Evolutionary conservation across 2,113 vertebrate species (phyloP).

Genomic region (Chroicocephalus ridibundus): DNA sequence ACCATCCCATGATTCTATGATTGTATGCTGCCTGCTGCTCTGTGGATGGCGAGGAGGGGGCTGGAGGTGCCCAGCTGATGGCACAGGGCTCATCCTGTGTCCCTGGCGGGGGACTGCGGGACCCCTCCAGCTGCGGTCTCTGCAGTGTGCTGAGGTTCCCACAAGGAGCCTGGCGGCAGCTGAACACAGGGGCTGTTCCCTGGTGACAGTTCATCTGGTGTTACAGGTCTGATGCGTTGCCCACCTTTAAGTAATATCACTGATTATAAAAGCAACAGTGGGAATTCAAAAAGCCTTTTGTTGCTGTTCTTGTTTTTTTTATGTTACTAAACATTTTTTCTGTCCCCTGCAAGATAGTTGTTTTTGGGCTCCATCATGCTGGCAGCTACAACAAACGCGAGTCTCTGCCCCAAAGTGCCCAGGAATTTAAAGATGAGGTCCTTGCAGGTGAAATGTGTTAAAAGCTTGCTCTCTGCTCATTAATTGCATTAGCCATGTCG

Average conservation of each 20-base stretch:
- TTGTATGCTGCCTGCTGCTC: background rate
- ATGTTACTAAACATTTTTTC: background rate
- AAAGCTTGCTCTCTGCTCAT: background rate
- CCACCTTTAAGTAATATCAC: background rate
- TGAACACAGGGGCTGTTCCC: background rate
- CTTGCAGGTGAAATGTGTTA: background rate
- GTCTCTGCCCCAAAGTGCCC: background rate
- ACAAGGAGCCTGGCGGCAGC: background rate
- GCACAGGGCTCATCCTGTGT: background rate
- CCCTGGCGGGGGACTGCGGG: rapidly evolving
- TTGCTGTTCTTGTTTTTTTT: background rate
- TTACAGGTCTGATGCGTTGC: rapidly evolving
- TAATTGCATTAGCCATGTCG: background rate
- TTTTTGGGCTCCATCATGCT: rapidly evolving
- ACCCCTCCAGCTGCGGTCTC: background rate
- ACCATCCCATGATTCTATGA: background rate
- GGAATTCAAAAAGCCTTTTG: background rate
- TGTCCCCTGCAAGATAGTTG: background rate
- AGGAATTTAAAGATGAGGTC: background rate
- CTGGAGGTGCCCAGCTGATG: background rate
- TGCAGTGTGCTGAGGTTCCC: background rate
- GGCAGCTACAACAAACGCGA: background rate
- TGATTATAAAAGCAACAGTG: background rate
- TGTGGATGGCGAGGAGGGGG: rapidly evolving
- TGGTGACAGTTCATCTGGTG: background rate